Evolutionary conservation across 1,140 invertebrate genomes (phyloP), one percentile per base, ranked within the genome.

Genomic region (Macrotrachela quadricornifera): DNA sequence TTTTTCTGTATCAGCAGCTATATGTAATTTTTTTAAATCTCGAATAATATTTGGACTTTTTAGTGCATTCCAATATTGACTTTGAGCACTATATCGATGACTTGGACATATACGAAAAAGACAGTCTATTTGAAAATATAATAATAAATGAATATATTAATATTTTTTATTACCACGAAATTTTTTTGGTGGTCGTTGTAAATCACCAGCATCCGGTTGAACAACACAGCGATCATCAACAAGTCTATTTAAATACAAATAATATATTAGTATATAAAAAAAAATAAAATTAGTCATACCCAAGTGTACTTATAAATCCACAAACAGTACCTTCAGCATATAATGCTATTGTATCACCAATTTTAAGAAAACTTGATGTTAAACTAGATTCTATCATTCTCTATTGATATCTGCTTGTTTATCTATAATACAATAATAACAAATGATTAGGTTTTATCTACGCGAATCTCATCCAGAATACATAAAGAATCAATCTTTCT

Each of bases 71-170:
- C 88, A 95, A 70, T 95, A 97, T 72, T 99, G 92, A 71, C 97
- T 96, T 70, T 99, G 92, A 47, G 92, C 92, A 45, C 90, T 94
- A 72, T 97, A 97, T 56, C 91, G 77, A 71, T 94, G 95, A 79
- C 88, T 91, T 48, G 91, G 90, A 74, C 90, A 96, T 79, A 97
- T 88, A 76, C 90, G 91, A 68, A 97, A 96, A 47, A 95, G 76
- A 68, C 92, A 97, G 75, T 97, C 92, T 94, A 71, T 57, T n/a
- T n/a, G n/a, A 49, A 13, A n/a, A 13, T 14, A 51, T 17, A 58
- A 56, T 55, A 50, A 38, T 36, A 49, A 13, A 14, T 13, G 6
- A 16, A 37, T 30, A 30, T 16, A 43, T 1, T 44, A 13, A 45
- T 49, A 13, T 37, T 17, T 55, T 50, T 47, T 60, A 63, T 66